Evolutionary conservation across 1,140 invertebrate species (phyloP).

Genomic region (Rhagoletis zephyria): DNA sequence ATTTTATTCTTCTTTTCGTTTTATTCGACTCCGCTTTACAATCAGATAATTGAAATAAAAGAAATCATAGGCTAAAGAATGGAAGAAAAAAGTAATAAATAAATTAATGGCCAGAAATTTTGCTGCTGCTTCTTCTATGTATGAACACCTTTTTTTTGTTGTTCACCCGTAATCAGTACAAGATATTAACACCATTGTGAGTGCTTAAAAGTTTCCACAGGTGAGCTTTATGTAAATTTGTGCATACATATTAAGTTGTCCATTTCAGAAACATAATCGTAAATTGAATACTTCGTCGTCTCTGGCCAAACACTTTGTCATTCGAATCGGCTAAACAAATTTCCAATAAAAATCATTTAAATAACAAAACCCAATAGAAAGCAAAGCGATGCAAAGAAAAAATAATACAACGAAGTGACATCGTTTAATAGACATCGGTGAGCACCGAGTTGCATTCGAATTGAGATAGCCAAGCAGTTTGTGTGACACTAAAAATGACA

Average conservation of each 20-base stretch:
- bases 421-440: background rate
- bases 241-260: background rate
- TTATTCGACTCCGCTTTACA: too few species aligned
- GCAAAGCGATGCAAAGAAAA: background rate
- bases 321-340: background rate
- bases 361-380: background rate
- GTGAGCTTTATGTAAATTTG: background rate
- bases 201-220: background rate
- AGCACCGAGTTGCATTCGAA: background rate
- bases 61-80: too few species aligned
- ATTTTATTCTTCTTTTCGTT: too few species aligned
- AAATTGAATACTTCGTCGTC: too few species aligned
- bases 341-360: slow-evolving; percentile 41
- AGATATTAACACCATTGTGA: background rate
- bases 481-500: slow-evolving; percentile 31
- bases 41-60: too few species aligned
- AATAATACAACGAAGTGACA: background rate
- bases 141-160: background rate
- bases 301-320: background rate
- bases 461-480: slow-evolving; percentile 11
- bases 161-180: background rate
- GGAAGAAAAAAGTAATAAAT: too few species aligned
- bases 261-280: background rate
- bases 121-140: too few species aligned
- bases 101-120: too few species aligned